These are phyloP conservation scores for Rhinoptilus africanus DNA, from an alignment of 2,113 vertebrate genomes.

Conservation along the genomic window DNA sequence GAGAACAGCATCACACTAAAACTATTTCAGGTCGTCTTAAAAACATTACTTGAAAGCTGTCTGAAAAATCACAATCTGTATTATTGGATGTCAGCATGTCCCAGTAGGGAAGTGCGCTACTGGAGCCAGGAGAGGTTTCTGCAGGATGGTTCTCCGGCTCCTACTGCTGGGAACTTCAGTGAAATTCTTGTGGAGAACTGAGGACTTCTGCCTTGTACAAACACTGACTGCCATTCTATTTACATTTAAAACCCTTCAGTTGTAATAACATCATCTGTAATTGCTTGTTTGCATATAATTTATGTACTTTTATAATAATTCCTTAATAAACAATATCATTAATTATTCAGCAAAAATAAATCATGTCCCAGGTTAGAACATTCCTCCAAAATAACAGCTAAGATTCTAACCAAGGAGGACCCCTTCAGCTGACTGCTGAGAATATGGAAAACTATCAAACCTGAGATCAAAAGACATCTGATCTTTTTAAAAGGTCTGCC, in stretches of 20 bases:
- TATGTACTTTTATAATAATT: neutral
- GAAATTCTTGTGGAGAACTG: neutral
- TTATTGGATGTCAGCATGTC: neutral
- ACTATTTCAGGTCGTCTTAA: neutral
- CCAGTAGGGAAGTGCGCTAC: neutral
- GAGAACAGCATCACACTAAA: neutral
- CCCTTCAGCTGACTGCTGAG: neutral
- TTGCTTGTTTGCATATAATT: neutral
- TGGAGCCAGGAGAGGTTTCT: neutral
- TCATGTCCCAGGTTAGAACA: neutral
- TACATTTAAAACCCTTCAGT: neutral
- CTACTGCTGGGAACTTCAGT: neutral
- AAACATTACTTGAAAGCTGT: neutral
- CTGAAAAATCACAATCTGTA: neutral
- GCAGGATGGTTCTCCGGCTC: neutral
- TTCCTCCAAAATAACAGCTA: neutral
- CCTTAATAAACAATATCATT: neutral
- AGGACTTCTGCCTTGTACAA: neutral
- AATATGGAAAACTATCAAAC: neutral
- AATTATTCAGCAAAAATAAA: neutral
- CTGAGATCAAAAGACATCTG: neutral
- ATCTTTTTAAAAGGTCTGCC: constrained; percentile 38
- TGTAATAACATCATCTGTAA: neutral
- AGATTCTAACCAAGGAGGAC: neutral
- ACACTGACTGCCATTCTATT: neutral